Evolutionary conservation across 2,797 vertebrate species (phyloP).

Genomic region (Cyprinella venusta): DNA sequence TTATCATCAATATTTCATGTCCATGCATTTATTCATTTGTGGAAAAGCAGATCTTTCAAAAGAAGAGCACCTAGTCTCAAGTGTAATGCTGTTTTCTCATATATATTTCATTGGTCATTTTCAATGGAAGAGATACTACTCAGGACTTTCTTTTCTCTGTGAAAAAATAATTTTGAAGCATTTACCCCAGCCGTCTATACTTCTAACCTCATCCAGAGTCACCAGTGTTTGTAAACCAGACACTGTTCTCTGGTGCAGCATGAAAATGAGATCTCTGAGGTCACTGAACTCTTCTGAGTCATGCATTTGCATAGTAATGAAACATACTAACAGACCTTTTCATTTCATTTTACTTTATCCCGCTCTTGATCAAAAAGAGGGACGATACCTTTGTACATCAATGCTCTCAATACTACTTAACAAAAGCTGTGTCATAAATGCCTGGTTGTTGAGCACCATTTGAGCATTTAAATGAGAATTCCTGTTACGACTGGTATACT

Average conservation of each 20-base stretch:
- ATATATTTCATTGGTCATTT: conserved; percentile 13
- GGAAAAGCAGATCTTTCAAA: background rate
- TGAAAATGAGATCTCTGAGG: conserved; percentile 51
- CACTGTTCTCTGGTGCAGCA: conserved; percentile 27
- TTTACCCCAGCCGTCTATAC: background rate
- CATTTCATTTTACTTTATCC: conserved; percentile 20
- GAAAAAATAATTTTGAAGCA: conserved; percentile 14
- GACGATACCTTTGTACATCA: conserved; percentile 21
- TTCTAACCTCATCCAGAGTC: conserved; percentile 25
- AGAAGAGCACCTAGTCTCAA: background rate
- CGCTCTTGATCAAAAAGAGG: conserved; percentile 30
- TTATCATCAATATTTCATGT: background rate
- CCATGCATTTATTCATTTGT: background rate
- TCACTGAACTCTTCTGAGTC: conserved; percentile 43
- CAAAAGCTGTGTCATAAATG: conserved; percentile 4
- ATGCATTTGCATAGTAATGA: conserved; percentile 43
- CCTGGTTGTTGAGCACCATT: conserved; percentile 15
- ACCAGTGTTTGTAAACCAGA: conserved; percentile 29
- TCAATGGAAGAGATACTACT: background rate
- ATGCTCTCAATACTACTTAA: conserved; percentile 23
- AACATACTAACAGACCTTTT: conserved; percentile 33
- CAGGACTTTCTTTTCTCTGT: background rate
- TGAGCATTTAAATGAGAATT: conserved; percentile 7
- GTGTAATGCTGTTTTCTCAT: background rate
- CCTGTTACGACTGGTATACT: conserved; percentile 10